A percentile compares a stretch with the other conserved stretches of the same genome.
phyloP scores from a whole-genome alignment of 1,140 invertebrate species.

The Eupeodes corollae region DNA sequence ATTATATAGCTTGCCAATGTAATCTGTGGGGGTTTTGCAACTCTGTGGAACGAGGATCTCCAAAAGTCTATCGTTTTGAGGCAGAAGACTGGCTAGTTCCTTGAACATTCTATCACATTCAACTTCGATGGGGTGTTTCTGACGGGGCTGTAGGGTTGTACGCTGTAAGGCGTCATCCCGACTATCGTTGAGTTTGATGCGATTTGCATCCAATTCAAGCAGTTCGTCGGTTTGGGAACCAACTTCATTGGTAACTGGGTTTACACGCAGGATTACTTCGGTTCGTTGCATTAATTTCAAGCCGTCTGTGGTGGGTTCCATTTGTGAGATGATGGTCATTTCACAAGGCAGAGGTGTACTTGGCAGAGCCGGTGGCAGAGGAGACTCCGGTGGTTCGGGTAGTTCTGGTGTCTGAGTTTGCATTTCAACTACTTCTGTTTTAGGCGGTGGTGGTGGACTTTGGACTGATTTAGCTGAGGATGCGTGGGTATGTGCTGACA shows the following conservation, averaged over 20 bases:
- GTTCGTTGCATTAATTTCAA: constrained; percentile 48
- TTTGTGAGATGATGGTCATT: neutral
- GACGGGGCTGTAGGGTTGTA: constrained; percentile 34
- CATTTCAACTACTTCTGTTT: neutral
- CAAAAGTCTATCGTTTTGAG: constrained; percentile 54
- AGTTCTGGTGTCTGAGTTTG: neutral
- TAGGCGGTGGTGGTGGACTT: neutral
- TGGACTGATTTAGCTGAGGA: neutral
- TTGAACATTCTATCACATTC: constrained; percentile 66
- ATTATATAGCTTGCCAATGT: constrained; percentile 67
- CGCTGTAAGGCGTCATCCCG: constrained; percentile 20
- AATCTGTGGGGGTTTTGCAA: constrained; percentile 64
- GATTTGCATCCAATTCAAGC: constrained; percentile 15
- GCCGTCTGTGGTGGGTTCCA: constrained; percentile 12
- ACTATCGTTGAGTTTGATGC: neutral
- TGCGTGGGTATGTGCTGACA: constrained; percentile 24
- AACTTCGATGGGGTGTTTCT: constrained; percentile 62
- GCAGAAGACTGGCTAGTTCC: constrained; percentile 59
- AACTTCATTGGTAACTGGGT: constrained; percentile 47
- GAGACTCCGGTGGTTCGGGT: constrained; percentile 3
- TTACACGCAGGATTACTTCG: constrained; percentile 48
- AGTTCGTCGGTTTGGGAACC: constrained; percentile 49
- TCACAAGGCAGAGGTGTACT: constrained; percentile 3
- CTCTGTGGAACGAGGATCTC: constrained; percentile 59
- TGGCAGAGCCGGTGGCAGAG: constrained; percentile 2